These are phyloP conservation scores for Phalanger gymnotis DNA, from an alignment of 2,797 vertebrate species.

Conservation along the genomic window DNA sequence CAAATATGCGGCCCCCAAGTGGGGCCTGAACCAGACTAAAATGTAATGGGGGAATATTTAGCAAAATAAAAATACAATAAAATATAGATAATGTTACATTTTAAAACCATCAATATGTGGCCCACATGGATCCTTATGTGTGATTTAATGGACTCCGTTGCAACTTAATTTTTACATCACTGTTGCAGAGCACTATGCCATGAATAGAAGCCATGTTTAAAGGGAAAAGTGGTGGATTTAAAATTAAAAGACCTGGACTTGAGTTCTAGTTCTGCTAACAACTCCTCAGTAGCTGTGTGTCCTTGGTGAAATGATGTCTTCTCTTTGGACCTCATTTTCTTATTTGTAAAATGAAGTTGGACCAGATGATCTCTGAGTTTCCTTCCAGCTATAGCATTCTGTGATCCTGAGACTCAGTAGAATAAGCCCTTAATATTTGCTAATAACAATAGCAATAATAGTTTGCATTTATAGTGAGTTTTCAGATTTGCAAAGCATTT, in stretches of 20 bases:
- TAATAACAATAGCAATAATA: conserved; percentile 1
- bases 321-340: neutral
- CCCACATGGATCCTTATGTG: neutral
- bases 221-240: neutral
- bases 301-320: neutral
- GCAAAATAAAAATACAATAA: neutral
- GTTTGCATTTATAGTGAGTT: neutral
- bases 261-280: neutral
- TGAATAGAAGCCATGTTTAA: neutral
- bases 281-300: neutral
- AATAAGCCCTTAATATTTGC: conserved; percentile 30
- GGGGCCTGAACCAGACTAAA: neutral
- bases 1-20: neutral
- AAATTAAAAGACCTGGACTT: neutral
- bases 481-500: neutral
- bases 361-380: neutral
- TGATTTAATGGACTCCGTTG: neutral
- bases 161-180: neutral
- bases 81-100: neutral
- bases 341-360: neutral
- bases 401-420: neutral
- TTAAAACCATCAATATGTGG: neutral
- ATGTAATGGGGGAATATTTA: neutral
- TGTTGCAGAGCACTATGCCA: neutral
- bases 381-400: neutral